Evolutionary conservation across 1,140 invertebrate genomes (phyloP).

Genomic region (Apis cerana): DNA sequence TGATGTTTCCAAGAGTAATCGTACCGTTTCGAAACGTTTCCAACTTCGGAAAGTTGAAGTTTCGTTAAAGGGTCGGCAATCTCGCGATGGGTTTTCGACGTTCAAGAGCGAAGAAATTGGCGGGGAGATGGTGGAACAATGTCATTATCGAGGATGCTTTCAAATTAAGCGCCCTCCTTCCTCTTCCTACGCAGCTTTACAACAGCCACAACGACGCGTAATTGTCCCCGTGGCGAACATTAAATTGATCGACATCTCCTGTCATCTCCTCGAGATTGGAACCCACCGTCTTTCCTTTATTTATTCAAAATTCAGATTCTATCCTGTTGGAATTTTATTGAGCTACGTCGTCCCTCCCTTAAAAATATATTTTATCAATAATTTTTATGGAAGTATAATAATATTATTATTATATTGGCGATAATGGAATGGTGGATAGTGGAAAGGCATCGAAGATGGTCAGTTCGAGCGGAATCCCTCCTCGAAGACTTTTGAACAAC

Average conservation of each 20-base stretch:
- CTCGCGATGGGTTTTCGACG: slow-evolving; percentile 67
- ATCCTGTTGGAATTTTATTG: too few species aligned
- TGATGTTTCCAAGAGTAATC: not conserved
- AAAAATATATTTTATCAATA: too few species aligned
- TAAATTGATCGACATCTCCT: slow-evolving; percentile 51
- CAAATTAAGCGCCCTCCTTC: slow-evolving; percentile 72
- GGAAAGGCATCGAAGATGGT: too few species aligned
- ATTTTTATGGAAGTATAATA: too few species aligned
- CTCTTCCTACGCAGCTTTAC: slow-evolving; percentile 55
- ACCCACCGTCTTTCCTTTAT: not conserved
- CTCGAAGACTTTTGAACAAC: too few species aligned
- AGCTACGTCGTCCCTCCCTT: too few species aligned
- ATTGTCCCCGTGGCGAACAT: slow-evolving; percentile 62
- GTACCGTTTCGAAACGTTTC: slow-evolving; percentile 54
- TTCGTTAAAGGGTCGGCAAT: slow-evolving; percentile 67
- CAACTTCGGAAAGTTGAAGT: slow-evolving; percentile 74
- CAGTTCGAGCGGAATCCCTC: too few species aligned
- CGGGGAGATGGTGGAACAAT: slow-evolving; percentile 42
- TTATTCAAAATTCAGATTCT: too few species aligned
- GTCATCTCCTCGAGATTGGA: slow-evolving; percentile 37
- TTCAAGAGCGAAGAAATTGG: slow-evolving; percentile 4
- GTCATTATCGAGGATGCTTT: slow-evolving; percentile 73
- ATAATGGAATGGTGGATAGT: too few species aligned
- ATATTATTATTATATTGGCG: too few species aligned
- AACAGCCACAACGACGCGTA: slow-evolving; percentile 66